Conservation (phyloP, 92 coral and sea anemone genomes). For the Isaurus tuberculatus region DNA sequence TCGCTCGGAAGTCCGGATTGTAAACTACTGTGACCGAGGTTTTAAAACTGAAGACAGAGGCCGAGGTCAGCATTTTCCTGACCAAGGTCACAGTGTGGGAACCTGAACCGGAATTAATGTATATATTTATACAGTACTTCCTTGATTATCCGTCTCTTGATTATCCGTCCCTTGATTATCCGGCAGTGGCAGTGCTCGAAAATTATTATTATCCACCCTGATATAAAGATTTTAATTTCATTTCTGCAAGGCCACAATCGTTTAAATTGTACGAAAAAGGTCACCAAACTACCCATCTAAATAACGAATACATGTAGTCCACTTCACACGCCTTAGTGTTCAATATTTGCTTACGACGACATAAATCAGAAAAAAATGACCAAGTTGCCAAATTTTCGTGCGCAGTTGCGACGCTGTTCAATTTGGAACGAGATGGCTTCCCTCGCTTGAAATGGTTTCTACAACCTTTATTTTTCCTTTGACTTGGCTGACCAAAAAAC, state of each 20-base stretch:
- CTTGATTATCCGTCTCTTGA: slow-evolving; percentile 2
- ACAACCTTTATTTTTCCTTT: slow-evolving; percentile 10
- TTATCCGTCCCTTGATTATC: slow-evolving; percentile 9
- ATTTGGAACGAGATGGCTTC: slow-evolving; percentile 13
- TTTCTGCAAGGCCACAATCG: slow-evolving; percentile 10
- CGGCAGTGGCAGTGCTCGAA: slow-evolving; percentile 14
- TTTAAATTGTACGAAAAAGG: slow-evolving; percentile 6
- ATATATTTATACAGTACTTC: slow-evolving; percentile 3
- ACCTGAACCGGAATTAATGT: neutral
- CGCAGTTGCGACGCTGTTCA: slow-evolving; percentile 16
- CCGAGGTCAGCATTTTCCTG: neutral
- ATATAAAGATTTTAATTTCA: slow-evolving; percentile 6
- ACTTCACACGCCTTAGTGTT: slow-evolving; percentile 9
- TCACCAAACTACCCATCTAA: slow-evolving; percentile 4
- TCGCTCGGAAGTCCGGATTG: neutral
- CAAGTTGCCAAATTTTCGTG: slow-evolving; percentile 10
- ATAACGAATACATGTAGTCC: slow-evolving; percentile 5
- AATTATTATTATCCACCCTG: slow-evolving; percentile 12
- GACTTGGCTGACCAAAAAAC: slow-evolving; percentile 10
- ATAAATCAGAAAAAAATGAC: slow-evolving; percentile 11
- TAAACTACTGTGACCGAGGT: neutral
- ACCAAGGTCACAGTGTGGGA: neutral
- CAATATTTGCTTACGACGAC: slow-evolving; percentile 13
- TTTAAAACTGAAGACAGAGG: neutral
- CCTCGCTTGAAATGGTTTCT: slow-evolving; percentile 1